A percentile compares a stretch with the other conserved stretches of the same genome.
Conservation (phyloP, 2,888 invertebrate genomes). For the Cataglyphis rosenhaueri region DNA sequence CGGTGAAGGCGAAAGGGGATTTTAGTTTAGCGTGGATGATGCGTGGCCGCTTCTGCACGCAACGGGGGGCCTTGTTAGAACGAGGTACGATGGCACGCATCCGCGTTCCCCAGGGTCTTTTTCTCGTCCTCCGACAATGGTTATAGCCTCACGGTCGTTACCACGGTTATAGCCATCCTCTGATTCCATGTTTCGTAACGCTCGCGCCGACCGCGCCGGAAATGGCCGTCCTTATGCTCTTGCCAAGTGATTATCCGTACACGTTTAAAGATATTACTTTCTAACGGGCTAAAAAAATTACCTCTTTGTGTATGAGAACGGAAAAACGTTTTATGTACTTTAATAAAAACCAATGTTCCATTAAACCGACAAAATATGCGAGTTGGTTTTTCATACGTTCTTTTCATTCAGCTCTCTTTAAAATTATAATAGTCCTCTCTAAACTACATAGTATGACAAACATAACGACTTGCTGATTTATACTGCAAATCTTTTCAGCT, state of each 20-base stretch:
- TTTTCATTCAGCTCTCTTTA: not conserved
- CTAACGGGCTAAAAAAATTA: not conserved
- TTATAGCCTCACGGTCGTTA: slow-evolving; percentile 73
- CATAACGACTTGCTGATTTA: slow-evolving; percentile 12
- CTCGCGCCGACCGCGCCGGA: slow-evolving; percentile 35
- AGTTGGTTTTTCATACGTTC: slow-evolving; percentile 72
- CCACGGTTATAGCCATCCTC: slow-evolving; percentile 71
- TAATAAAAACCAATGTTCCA: slow-evolving; percentile 11
- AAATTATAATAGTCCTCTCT: not conserved
- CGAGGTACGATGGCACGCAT: slow-evolving; percentile 74
- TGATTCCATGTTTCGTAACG: slow-evolving; percentile 54
- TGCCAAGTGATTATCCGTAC: slow-evolving; percentile 32
- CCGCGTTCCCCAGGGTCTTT: slow-evolving; percentile 70
- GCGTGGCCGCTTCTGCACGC: slow-evolving; percentile 74
- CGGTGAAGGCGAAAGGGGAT: slow-evolving; percentile 69
- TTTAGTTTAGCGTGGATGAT: slow-evolving; percentile 77
- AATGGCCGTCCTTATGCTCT: slow-evolving; percentile 19
- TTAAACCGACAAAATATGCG: not conserved
- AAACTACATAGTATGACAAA: not conserved
- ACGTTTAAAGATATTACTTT: slow-evolving; percentile 18
- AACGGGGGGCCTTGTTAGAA: slow-evolving; percentile 78
- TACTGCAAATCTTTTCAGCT: slow-evolving; percentile 12
- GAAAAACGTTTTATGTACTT: not conserved
- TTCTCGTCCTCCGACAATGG: slow-evolving; percentile 62
- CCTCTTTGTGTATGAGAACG: not conserved